Evolutionary conservation across 2,797 vertebrate species (phyloP).

Genomic region (Dicrostonyx torquatus): DNA sequence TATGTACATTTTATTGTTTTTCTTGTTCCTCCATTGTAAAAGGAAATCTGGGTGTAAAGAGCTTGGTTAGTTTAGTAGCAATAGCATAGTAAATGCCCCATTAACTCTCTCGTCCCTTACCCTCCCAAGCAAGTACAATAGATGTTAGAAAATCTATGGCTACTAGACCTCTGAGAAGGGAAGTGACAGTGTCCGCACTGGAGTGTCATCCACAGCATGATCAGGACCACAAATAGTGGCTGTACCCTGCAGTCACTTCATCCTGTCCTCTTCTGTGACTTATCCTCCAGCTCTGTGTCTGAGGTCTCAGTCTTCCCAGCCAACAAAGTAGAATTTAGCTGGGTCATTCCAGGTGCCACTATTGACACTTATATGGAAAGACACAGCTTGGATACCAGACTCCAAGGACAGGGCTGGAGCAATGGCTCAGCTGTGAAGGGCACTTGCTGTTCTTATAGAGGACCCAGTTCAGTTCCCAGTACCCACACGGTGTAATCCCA

Average conservation of each 20-base stretch:
- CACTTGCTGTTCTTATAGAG: background rate
- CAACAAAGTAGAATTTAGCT: background rate
- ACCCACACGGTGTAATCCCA: background rate
- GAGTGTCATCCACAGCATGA: background rate
- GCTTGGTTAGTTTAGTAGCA: background rate
- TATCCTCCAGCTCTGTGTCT: background rate
- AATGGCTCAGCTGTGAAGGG: background rate
- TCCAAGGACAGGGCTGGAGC: background rate
- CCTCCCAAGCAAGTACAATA: background rate
- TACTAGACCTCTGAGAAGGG: background rate
- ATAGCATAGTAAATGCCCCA: background rate
- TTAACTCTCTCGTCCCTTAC: background rate
- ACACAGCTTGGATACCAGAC: background rate
- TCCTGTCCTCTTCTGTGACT: background rate
- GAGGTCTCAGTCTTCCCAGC: background rate
- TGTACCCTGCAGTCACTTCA: background rate
- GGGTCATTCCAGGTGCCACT: background rate
- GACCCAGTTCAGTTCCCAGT: background rate
- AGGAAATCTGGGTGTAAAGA: background rate
- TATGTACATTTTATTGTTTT: background rate
- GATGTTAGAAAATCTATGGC: background rate
- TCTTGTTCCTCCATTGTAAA: background rate
- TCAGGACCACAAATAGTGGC: background rate
- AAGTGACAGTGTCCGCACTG: background rate
- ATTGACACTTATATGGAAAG: background rate